Evolutionary conservation across 2,888 invertebrate genomes (phyloP).

Genomic region (Tromatobia lineatoria): DNA sequence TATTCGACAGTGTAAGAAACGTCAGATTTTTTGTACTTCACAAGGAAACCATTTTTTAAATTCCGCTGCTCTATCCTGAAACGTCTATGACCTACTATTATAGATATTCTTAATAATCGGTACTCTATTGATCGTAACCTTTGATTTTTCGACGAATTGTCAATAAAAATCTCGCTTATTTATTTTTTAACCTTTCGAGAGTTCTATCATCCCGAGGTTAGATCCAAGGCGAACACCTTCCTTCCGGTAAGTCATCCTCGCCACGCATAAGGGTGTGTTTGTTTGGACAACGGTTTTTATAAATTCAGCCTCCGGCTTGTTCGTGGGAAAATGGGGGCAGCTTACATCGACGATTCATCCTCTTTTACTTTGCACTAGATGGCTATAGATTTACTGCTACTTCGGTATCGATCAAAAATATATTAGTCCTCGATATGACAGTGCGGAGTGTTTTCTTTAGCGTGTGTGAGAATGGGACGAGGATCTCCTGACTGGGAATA

Average conservation of each 20-base stretch:
- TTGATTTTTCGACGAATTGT: background rate
- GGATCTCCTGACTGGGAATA: conserved; percentile 67
- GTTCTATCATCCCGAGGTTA: background rate
- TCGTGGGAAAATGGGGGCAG: conserved; percentile 82
- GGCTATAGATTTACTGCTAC: conserved; percentile 41
- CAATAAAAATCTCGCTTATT: conserved; percentile 23
- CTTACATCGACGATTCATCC: conserved; percentile 73
- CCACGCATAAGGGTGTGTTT: conserved; percentile 81
- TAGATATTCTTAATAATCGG: background rate
- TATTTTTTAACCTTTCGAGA: conserved; percentile 36
- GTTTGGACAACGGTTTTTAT: conserved; percentile 84
- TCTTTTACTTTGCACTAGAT: conserved; percentile 63
- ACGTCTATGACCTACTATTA: background rate
- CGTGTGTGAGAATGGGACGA: conserved; percentile 72
- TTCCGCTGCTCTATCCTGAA: background rate
- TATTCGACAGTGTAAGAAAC: too few relatives aligned
- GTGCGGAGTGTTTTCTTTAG: conserved; percentile 84
- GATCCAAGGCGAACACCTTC: background rate
- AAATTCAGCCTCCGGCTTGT: conserved; percentile 54
- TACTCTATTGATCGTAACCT: background rate
- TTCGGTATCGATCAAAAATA: conserved; percentile 85
- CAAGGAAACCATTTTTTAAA: too few relatives aligned
- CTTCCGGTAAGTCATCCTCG: conserved; percentile 50
- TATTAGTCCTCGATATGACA: conserved; percentile 85
- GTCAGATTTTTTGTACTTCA: too few relatives aligned